Evolutionary conservation across 2,797 vertebrate species (phyloP).

Genomic region (Phoxinus dragarum): DNA sequence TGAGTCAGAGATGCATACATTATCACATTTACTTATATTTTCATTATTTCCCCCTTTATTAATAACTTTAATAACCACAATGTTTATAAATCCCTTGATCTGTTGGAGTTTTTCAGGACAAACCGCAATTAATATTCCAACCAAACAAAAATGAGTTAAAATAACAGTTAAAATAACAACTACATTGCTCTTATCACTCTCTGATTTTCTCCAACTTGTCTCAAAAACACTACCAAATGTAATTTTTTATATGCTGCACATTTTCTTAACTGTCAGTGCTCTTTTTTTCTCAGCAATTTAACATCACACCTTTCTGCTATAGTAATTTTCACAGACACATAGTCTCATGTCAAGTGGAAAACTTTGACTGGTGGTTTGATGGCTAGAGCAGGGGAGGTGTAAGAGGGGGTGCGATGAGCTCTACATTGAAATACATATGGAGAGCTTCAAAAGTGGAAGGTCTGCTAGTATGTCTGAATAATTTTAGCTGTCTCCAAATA

Average conservation of each 20-base stretch:
- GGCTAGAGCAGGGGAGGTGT: background rate
- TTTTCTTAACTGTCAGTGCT: background rate
- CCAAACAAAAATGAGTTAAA: background rate
- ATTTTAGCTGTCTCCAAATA: background rate
- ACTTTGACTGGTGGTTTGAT: background rate
- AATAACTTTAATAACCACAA: background rate
- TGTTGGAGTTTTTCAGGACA: background rate
- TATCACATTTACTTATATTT: too few species aligned
- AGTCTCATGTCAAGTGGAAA: conserved; percentile 1
- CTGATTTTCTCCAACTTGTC: background rate
- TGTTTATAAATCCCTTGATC: background rate
- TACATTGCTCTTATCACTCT: background rate
- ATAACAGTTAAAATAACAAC: conserved; percentile 8
- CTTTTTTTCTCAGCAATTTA: background rate
- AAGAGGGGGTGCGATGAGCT: background rate
- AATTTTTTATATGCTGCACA: background rate
- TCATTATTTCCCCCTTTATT: background rate
- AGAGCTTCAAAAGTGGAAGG: background rate
- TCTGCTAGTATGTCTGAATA: background rate
- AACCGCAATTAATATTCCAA: background rate
- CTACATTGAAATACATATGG: background rate
- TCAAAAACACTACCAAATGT: background rate
- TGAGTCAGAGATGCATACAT: background rate
- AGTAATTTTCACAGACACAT: background rate
- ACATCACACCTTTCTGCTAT: background rate